Evolutionary conservation across 2,888 invertebrate species (phyloP).

Genomic region (Drosophila prolongata): DNA sequence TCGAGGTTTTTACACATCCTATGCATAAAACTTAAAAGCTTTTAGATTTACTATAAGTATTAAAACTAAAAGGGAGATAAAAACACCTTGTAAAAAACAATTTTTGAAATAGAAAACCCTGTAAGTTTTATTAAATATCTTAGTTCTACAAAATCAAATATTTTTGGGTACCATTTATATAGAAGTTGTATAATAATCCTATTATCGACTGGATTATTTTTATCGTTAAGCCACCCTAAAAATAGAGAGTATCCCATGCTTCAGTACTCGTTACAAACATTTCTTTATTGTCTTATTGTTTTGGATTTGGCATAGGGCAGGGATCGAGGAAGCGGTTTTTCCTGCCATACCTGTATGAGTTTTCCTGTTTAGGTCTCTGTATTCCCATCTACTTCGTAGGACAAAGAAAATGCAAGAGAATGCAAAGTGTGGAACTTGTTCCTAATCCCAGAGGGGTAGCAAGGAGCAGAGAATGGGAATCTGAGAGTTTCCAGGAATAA

Average conservation of each 20-base stretch:
- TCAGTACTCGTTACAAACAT: not conserved
- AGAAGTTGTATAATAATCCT: no score
- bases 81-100: no score
- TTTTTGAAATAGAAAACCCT: no score
- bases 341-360: conserved; percentile 48
- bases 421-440: conserved; percentile 49
- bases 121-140: no score
- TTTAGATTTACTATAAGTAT: no score
- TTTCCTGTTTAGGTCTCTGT: conserved; percentile 16
- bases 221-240: not conserved
- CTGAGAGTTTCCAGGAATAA: conserved; percentile 37
- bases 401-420: conserved; percentile 44
- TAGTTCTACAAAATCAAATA: no score
- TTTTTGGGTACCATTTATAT: no score
- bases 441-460: conserved; percentile 39
- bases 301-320: conserved; percentile 54
- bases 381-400: conserved; percentile 1
- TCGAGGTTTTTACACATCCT: no score
- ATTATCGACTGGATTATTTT: no score
- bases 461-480: conserved; percentile 20
- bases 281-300: conserved; percentile 23
- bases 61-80: no score
- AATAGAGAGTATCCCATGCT: conserved; percentile 20
- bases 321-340: conserved; percentile 56
- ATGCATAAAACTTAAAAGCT: no score